Evolutionary conservation across 2,888 invertebrate species (phyloP), one percentile per base, ranked within the genome.

Genomic region (Chironomus tentans): DNA sequence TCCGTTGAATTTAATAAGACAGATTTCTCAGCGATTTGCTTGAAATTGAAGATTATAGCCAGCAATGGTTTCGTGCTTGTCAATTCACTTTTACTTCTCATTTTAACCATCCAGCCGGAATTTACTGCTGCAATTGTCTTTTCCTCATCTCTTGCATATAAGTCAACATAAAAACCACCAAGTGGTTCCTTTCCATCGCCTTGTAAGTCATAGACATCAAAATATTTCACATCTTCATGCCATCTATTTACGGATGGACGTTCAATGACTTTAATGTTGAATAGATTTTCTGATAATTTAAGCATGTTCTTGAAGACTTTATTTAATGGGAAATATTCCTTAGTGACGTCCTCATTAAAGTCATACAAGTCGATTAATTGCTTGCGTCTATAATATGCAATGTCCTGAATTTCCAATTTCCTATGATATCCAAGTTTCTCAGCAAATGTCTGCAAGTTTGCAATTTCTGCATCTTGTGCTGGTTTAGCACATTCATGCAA

Each of bases 141-240:
- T 78, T 89, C 87, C 75, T 89, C 87, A 68, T 87, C 86, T 72
- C 90, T 87, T 0, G 88, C 87, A 81, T 91, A 95, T 0, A 92
- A 92, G 82, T 97, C 96, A 0, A 96, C 84, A 81, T 93, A 96
- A 81, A 96, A 94, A 5, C 92, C 92, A n/a, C 91, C 92, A 2
- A 93, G 84, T 0, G 92, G 92, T 65, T 78, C 15, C 18, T 77
- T 75, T 7, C 78, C 77, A n/a, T n/a, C n/a, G 3, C 76, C 78
- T 6, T 88, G 86, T 13, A 87, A 85, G 80, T 96, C 93, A 80
- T 87, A 91, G 10, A 97, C 86, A 80, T 94, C 91, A 82, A 89
- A 96, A 81, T 90, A 94, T 80, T 89, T 88, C 0, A 96, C 95
- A 81, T 94, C 92, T 77, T 90, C 89, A 81, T 96, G 92, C 97